A percentile compares a stretch with the other conserved stretches of the same genome.
Conservation (phyloP, 2,113 vertebrate species). For the Erythrocercus mccallii region DNA sequence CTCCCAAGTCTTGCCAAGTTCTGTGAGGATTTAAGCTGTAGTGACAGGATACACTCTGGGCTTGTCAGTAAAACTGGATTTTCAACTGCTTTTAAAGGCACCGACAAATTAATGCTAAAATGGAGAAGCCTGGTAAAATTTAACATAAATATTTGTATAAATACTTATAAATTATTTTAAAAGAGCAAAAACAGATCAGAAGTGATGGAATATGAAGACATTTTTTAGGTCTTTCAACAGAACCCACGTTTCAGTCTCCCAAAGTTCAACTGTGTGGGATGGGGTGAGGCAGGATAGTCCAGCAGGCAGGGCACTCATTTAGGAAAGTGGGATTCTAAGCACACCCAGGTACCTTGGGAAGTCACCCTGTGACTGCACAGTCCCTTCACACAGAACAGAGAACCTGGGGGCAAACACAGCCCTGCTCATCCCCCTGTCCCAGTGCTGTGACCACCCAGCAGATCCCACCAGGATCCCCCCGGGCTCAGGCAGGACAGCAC, state of each 20-base stretch:
- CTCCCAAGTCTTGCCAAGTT: slow-evolving; percentile 1
- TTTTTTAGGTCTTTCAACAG: background rate
- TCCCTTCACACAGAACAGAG: background rate
- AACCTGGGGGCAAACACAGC: background rate
- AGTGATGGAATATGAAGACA: background rate
- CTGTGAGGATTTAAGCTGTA: slow-evolving; percentile 29
- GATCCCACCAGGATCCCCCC: background rate
- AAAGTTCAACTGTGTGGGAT: background rate
- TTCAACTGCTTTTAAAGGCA: background rate
- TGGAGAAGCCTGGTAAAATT: background rate
- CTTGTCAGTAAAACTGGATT: slow-evolving; percentile 11
- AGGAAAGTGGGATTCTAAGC: background rate
- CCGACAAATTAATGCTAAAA: background rate
- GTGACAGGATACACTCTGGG: slow-evolving; percentile 24
- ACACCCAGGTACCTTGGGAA: background rate
- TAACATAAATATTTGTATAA: background rate
- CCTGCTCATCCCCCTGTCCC: background rate
- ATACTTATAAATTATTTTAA: background rate
- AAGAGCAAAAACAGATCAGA: background rate
- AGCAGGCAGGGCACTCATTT: background rate
- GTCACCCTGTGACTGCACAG: background rate
- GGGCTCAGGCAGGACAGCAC: background rate
- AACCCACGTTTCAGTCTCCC: background rate
- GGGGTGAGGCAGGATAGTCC: background rate
- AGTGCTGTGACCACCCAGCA: fast-evolving